phyloP scores from a whole-genome alignment of 2,113 vertebrate genomes.

The Prinia subflava region DNA sequence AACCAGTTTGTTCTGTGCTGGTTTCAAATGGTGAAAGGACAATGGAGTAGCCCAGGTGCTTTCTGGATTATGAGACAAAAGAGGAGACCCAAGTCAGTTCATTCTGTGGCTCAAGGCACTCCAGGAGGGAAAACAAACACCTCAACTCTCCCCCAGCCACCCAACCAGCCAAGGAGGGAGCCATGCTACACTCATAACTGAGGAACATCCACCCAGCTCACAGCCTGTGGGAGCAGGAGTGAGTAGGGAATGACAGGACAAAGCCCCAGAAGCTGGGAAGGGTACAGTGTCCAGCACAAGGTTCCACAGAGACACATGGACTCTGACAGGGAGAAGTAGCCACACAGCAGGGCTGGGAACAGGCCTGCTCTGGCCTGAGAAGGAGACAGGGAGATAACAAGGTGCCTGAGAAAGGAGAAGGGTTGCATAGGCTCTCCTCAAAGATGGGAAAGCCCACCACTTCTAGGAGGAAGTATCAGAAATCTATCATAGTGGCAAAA shows the following conservation, averaged over 20 bases:
- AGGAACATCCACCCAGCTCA: neutral
- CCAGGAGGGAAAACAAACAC: neutral
- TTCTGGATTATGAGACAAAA: neutral
- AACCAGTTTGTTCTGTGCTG: neutral
- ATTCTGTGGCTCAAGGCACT: neutral
- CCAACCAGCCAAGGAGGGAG: neutral
- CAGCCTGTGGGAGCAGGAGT: neutral
- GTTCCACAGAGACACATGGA: neutral
- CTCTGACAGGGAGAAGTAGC: neutral
- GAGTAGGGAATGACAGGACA: neutral
- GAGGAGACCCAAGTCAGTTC: neutral
- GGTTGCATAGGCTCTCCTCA: fast-evolving
- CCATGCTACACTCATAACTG: neutral
- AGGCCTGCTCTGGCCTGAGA: neutral
- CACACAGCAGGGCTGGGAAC: neutral
- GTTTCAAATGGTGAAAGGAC: neutral
- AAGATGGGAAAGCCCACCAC: neutral
- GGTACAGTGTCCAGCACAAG: neutral
- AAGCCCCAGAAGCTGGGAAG: neutral
- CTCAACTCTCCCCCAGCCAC: neutral
- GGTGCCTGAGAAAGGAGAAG: neutral
- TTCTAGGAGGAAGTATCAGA: neutral
- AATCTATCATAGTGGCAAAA: neutral
- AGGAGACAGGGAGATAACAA: neutral
- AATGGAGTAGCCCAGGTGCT: neutral